These are phyloP conservation scores for Eupithecia exiguata DNA, from an alignment of 2,888 invertebrate genomes.

Conservation along the genomic window DNA sequence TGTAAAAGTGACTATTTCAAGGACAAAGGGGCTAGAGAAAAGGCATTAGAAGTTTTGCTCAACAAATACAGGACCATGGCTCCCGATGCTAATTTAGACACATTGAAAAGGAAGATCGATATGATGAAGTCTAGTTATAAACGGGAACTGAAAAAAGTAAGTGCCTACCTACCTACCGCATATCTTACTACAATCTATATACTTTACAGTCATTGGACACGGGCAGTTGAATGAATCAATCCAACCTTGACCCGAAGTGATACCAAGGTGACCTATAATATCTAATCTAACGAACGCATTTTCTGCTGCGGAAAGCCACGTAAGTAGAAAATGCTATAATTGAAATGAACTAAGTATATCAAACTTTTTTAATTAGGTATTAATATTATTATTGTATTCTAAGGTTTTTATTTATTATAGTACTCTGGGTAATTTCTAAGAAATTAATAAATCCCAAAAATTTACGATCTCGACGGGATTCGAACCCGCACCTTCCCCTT, in stretches of 20 bases:
- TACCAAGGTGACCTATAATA: background rate
- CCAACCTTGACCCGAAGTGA: background rate
- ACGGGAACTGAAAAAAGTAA: conserved; percentile 49
- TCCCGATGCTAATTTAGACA: conserved; percentile 16
- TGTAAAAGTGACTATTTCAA: background rate
- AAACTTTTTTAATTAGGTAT: too few relatives aligned
- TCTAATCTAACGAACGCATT: background rate
- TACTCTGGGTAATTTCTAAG: too few relatives aligned
- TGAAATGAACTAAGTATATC: too few relatives aligned
- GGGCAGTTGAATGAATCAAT: background rate
- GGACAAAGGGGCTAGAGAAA: conserved; percentile 10
- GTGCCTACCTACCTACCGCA: background rate
- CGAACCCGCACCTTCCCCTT: too few relatives aligned
- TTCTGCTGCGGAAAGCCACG: background rate
- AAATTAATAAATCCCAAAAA: too few relatives aligned
- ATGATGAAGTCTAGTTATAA: conserved; percentile 47
- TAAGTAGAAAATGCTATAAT: background rate
- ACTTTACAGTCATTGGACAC: background rate
- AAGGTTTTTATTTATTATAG: too few relatives aligned
- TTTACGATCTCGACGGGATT: too few relatives aligned
- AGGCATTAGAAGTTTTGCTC: conserved; percentile 1
- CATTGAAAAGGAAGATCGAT: conserved; percentile 18
- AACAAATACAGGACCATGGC: conserved; percentile 7
- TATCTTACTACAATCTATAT: background rate
- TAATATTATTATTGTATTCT: too few relatives aligned